phyloP scores from a whole-genome alignment of 2,797 vertebrate species.

The Carapus acus region DNA sequence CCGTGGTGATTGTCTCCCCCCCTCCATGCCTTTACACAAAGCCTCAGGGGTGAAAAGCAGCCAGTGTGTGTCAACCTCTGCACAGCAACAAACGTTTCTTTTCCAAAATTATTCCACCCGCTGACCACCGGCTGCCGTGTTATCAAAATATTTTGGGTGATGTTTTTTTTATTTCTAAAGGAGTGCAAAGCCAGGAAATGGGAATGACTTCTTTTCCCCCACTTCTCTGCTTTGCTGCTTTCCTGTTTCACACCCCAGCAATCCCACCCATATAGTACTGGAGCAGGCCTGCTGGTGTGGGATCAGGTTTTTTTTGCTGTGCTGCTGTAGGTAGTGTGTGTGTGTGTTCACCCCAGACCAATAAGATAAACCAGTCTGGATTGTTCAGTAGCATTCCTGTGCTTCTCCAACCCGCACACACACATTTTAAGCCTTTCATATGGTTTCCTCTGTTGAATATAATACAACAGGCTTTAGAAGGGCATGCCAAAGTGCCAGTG shows the following conservation, averaged over 20 bases:
- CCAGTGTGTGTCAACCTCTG: too few relatives aligned
- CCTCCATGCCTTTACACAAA: too few relatives aligned
- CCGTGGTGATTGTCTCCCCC: too few relatives aligned
- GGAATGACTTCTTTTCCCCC: conserved; percentile 21
- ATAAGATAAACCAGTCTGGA: too few relatives aligned
- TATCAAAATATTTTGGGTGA: neutral
- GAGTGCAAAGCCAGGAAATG: conserved; percentile 22
- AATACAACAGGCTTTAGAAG: too few relatives aligned
- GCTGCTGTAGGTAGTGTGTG: neutral
- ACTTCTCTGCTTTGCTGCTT: conserved; percentile 3
- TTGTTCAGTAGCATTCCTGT: too few relatives aligned
- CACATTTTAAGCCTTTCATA: too few relatives aligned
- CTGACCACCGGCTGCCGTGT: neutral
- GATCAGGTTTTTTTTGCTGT: neutral
- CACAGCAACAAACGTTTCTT: neutral
- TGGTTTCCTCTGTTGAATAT: too few relatives aligned
- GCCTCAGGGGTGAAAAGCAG: too few relatives aligned
- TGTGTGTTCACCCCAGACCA: too few relatives aligned
- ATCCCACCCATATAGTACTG: conserved; percentile 1
- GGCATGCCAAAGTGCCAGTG: too few relatives aligned
- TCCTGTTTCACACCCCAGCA: conserved; percentile 1
- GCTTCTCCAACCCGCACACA: too few relatives aligned
- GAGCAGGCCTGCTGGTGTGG: neutral
- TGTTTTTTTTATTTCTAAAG: conserved; percentile 22
- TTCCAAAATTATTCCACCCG: neutral